Evolutionary conservation across 1,140 invertebrate genomes (phyloP).

Genomic region (Eciton burchellii): DNA sequence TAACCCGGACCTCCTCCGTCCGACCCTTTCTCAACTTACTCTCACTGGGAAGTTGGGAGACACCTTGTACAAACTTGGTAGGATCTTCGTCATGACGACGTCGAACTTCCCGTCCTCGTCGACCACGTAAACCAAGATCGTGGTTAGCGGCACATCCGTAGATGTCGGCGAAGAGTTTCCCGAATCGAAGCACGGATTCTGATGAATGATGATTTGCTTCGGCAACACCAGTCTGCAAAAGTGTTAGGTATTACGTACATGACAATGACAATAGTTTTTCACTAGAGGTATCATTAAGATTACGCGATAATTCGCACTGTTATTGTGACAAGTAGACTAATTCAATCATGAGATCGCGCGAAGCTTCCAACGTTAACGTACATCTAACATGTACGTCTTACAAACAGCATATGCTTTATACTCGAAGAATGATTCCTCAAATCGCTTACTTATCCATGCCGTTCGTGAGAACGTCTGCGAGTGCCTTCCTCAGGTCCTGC

Average conservation of each 20-base stretch:
- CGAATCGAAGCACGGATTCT: slow-evolving; percentile 75
- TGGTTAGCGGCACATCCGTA: slow-evolving; percentile 70
- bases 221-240: slow-evolving; percentile 76
- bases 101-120: slow-evolving; percentile 80
- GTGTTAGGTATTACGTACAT: not conserved
- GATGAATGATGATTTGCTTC: slow-evolving; percentile 78
- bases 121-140: slow-evolving; percentile 79
- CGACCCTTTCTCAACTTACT: slow-evolving; percentile 61
- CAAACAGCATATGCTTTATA: not conserved
- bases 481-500: slow-evolving; percentile 64
- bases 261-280: too few relatives aligned
- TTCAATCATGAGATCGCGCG: too few relatives aligned
- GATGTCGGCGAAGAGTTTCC: slow-evolving; percentile 49
- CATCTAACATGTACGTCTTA: not conserved
- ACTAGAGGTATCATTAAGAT: too few relatives aligned
- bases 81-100: slow-evolving; percentile 77
- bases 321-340: too few relatives aligned
- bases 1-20: slow-evolving; percentile 38
- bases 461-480: slow-evolving; percentile 75
- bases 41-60: slow-evolving; percentile 62
- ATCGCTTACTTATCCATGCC: slow-evolving; percentile 77
- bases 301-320: too few relatives aligned
- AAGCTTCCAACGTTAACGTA: not conserved
- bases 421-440: not conserved
- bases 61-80: slow-evolving; percentile 78